phyloP scores from a whole-genome alignment of 2,888 invertebrate species.

The Dioctria linearis region DNA sequence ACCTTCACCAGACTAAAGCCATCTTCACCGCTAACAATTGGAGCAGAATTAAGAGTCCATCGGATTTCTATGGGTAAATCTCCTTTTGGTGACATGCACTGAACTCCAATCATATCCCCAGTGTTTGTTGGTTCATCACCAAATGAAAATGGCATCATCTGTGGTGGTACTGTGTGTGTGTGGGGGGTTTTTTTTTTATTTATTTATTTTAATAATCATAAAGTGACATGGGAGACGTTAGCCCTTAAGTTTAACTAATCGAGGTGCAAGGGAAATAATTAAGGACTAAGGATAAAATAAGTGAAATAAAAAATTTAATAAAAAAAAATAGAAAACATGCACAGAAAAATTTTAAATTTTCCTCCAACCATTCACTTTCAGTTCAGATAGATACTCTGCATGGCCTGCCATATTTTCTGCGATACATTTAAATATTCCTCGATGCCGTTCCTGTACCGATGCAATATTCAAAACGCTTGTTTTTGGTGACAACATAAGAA shows the following conservation, averaged over 20 bases:
- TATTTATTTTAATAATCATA: not conserved
- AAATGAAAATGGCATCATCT: constrained; percentile 81
- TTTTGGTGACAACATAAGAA: constrained; percentile 75
- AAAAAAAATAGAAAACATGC: not conserved
- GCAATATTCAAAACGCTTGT: constrained; percentile 79
- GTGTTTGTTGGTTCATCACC: constrained; percentile 81
- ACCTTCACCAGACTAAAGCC: constrained; percentile 69
- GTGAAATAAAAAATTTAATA: not conserved
- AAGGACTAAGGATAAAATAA: not conserved
- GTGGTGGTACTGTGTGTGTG: constrained; percentile 72
- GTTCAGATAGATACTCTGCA: constrained; percentile 77
- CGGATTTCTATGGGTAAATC: constrained; percentile 81
- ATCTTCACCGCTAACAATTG: constrained; percentile 67
- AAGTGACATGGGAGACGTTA: not conserved
- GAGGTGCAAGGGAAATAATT: not conserved
- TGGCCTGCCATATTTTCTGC: constrained; percentile 81
- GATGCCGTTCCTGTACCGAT: constrained; percentile 78
- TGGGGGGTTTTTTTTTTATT: no score
- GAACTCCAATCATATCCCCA: constrained; percentile 75
- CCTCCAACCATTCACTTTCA: constrained; percentile 80
- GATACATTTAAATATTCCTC: constrained; percentile 82
- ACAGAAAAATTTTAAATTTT: constrained; percentile 16
- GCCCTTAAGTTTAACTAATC: no score
- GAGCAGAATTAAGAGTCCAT: constrained; percentile 78
- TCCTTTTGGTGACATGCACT: constrained; percentile 81